Percentiles rank a stretch among this genome's conserved stretches.
Conservation (phyloP, 2,113 vertebrate genomes). For the Osmerus mordax region DNA sequence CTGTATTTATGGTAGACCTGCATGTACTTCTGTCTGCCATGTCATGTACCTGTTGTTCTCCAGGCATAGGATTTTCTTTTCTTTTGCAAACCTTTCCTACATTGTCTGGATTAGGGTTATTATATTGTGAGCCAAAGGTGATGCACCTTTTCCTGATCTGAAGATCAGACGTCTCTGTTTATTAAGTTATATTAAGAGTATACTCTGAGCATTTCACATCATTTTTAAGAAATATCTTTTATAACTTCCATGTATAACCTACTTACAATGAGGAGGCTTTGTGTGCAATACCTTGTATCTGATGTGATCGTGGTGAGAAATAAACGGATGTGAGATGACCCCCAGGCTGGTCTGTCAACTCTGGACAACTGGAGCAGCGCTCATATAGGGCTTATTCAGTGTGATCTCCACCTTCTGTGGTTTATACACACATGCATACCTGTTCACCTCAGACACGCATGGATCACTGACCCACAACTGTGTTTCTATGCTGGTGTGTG, state of each 20-base stretch:
- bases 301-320: background rate
- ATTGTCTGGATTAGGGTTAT: too few relatives aligned
- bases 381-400: too few relatives aligned
- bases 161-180: too few relatives aligned
- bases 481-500: conserved; percentile 13
- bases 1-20: too few relatives aligned
- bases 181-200: too few relatives aligned
- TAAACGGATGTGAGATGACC: background rate
- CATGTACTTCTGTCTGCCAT: too few relatives aligned
- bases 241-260: background rate
- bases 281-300: background rate
- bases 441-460: background rate
- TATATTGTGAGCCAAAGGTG: too few relatives aligned
- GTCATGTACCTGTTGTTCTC: too few relatives aligned
- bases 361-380: background rate
- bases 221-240: background rate
- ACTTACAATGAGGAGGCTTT: background rate
- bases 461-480: conserved; percentile 1
- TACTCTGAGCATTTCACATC: too few relatives aligned
- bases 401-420: background rate
- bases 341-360: background rate
- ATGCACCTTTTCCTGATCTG: too few relatives aligned
- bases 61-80: too few relatives aligned
- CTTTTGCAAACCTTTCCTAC: too few relatives aligned
- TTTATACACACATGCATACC: background rate